A percentile compares a stretch with the other conserved stretches of the same genome.
Evolutionary conservation across 2,113 vertebrate genomes (phyloP).

Genomic region (Chaetodon trifascialis): DNA sequence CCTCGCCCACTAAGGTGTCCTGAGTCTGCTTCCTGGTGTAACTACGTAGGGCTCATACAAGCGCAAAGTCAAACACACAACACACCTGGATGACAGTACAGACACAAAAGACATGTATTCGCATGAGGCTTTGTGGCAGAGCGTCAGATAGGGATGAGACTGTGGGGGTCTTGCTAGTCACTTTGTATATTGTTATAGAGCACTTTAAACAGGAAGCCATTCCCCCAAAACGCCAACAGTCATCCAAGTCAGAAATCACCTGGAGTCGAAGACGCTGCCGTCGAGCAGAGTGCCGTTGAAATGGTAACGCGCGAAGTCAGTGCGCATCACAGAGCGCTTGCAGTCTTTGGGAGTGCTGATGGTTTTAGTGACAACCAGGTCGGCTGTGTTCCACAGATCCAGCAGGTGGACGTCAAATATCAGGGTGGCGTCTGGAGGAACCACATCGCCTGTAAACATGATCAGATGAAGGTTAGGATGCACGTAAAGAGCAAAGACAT

Average conservation of each 20-base stretch:
- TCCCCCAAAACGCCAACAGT: not conserved
- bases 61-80: conserved; percentile 77
- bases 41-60: conserved; percentile 83
- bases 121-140: not conserved
- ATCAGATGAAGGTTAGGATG: not conserved
- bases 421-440: conserved; percentile 93
- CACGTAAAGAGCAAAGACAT: not conserved
- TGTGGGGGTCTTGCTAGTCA: not conserved
- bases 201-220: not conserved
- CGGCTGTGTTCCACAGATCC: conserved; percentile 94
- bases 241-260: conserved; percentile 77
- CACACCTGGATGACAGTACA: conserved; percentile 68
- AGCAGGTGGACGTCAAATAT: conserved; percentile 92
- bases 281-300: conserved; percentile 95
- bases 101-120: conserved; percentile 46
- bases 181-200: not conserved
- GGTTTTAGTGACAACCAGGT: conserved; percentile 89
- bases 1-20: conserved; percentile 91
- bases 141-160: not conserved
- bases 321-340: conserved; percentile 89
- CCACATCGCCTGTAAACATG: conserved; percentile 85
- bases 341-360: conserved; percentile 87
- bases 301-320: conserved; percentile 95
- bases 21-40: conserved; percentile 90
- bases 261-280: conserved; percentile 92